Conservation (phyloP, 1,140 invertebrate species). For the Coptotermes formosanus region DNA sequence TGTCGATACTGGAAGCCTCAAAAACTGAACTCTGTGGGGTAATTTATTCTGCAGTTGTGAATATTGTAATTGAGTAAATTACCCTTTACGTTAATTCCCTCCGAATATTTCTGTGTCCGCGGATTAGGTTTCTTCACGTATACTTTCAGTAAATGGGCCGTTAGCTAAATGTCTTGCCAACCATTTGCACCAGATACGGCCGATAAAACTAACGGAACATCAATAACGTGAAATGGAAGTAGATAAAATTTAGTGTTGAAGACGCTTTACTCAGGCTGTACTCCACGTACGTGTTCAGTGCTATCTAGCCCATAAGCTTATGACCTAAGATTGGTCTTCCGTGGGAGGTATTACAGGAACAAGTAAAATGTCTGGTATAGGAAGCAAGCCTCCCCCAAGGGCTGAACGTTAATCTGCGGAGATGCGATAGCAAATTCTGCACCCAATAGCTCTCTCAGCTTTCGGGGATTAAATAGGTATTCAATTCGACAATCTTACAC, state of each 20-base stretch:
- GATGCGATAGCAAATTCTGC: constrained; percentile 11
- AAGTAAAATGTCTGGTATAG: not conserved
- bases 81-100: not conserved
- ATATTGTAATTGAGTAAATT: not conserved
- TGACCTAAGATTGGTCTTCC: constrained; percentile 6
- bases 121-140: not conserved
- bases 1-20: too few relatives aligned
- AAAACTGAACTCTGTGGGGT: too few relatives aligned
- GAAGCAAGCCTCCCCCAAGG: not conserved
- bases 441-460: constrained; percentile 17
- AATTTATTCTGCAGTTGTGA: not conserved
- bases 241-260: not conserved
- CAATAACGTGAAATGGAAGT: not conserved
- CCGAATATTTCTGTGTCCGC: not conserved
- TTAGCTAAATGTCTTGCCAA: not conserved
- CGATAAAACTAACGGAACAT: not conserved
- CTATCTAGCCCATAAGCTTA: not conserved
- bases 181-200: not conserved
- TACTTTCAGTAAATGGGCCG: not conserved
- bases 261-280: not conserved
- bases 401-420: constrained; percentile 5
- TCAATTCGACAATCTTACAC: constrained; percentile 8
- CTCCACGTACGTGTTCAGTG: not conserved
- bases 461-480: not conserved
- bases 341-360: not conserved